Conservation (phyloP, 2,797 vertebrate genomes). For the Gobio occitaniae region DNA sequence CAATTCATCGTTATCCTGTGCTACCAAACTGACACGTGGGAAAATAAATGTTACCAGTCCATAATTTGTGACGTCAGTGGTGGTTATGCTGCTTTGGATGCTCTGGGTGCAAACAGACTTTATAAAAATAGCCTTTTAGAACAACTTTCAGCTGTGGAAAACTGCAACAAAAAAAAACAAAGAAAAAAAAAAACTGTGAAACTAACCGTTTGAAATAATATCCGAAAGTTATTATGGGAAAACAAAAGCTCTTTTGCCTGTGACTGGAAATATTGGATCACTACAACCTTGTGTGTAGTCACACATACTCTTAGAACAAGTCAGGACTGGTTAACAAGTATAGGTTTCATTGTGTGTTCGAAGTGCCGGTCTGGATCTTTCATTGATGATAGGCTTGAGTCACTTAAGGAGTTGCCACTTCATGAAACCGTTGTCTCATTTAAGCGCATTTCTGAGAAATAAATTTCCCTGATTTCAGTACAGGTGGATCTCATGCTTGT, state of each 20-base stretch:
- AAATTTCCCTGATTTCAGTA: neutral
- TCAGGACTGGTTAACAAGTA: slow-evolving; percentile 10
- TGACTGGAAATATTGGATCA: slow-evolving; percentile 50
- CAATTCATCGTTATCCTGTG: neutral
- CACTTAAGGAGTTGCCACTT: neutral
- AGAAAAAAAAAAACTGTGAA: neutral
- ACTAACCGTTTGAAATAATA: neutral
- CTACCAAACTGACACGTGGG: neutral
- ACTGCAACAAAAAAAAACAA: neutral
- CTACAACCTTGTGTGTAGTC: neutral
- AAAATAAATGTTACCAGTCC: slow-evolving; percentile 2
- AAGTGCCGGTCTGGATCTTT: slow-evolving; percentile 10
- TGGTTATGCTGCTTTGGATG: slow-evolving; percentile 26
- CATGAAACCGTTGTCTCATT: neutral
- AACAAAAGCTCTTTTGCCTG: slow-evolving; percentile 20
- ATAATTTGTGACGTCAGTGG: slow-evolving; percentile 23
- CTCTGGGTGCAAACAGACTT: neutral
- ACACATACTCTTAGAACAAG: neutral
- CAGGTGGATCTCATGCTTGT: neutral
- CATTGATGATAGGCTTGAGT: slow-evolving; percentile 1
- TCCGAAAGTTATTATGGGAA: neutral
- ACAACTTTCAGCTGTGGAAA: neutral
- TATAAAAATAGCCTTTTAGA: neutral
- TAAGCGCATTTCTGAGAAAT: neutral
- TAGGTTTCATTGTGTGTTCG: slow-evolving; percentile 16